A percentile compares a stretch with the other conserved stretches of the same genome.
phyloP scores from a whole-genome alignment of 1,140 invertebrate species.

The Neelides sp. region DNA sequence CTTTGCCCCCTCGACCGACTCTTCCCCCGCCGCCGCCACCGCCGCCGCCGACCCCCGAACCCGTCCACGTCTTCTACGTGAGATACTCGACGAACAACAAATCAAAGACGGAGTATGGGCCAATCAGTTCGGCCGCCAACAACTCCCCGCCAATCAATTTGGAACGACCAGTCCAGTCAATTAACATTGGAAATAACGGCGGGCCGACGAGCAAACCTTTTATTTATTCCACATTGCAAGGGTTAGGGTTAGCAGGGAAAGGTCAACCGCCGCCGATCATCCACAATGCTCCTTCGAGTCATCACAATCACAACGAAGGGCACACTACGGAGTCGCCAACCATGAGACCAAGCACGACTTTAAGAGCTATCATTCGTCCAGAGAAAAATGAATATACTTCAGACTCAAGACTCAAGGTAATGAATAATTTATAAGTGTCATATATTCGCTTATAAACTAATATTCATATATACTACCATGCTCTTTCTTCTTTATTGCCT shows the following conservation, averaged over 20 bases:
- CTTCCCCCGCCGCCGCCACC: conserved; percentile 37
- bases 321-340: conserved; percentile 1
- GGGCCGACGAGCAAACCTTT: too few species aligned
- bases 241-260: conserved; percentile 47
- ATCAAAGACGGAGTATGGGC: conserved; percentile 36
- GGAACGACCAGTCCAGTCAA: conserved; percentile 53
- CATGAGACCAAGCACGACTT: conserved; percentile 47
- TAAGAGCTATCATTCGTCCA: conserved; percentile 65
- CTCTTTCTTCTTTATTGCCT: too few species aligned
- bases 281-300: too few species aligned
- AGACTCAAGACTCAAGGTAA: too few species aligned
- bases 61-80: conserved; percentile 77
- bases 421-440: too few species aligned
- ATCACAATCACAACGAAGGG: too few species aligned
- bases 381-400: conserved; percentile 51
- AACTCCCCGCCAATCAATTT: conserved; percentile 59
- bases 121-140: conserved; percentile 37
- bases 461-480: too few species aligned
- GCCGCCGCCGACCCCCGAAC: conserved; percentile 45
- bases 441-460: too few species aligned
- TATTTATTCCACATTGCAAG: too few species aligned
- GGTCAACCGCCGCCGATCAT: conserved; percentile 33
- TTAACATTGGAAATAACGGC: too few species aligned
- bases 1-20: conserved; percentile 50
- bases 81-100: conserved; percentile 51